Base-by-base conservation (phyloP, 2,888 invertebrate genomes). In the Busseola fusca region DNA sequence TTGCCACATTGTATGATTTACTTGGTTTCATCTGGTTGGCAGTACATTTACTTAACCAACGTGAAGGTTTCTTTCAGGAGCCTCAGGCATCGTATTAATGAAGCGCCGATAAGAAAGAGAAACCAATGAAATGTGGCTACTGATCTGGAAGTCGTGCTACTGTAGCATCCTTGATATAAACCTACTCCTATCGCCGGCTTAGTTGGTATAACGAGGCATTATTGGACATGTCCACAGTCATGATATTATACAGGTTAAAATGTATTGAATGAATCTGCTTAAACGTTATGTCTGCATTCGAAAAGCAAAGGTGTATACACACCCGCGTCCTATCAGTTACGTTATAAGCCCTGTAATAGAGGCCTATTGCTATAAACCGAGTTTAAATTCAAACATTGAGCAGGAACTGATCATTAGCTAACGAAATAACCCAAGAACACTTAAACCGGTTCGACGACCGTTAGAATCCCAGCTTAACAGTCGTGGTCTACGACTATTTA, bases 121-220 rank as follows among this genome's bases (percentile, higher is more conserved):
- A 73, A 37, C 58, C 74, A 73, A 50, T 52, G 42, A 64, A 73
- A 72, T 64, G 57, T 18, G 42, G 27, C 42, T 25, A 50, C 37
- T 48, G 42, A 45, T 50, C 50, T n/a, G 3, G 57, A 72, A 72
- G 42, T 50, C 73, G 6, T 34, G 27, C 50, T 72, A 64, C 58
- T 64, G 58, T 50, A 57, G 42, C 40, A 72, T 58, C 50, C 73
- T 72, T 72, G 64, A 64, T 64, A 64, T 74, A 59, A 74, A 54
- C 37, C 30, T 30, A 52, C 25, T 72, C 45, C 40, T 74, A 73
- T 74, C 45, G n/a, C 52, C 21, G 65, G 74, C 58, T 63, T 63
- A 63, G 48, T 62, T 30, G 45, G 7, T 56, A 40, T 57, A 62
- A 57, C 50, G 42, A 63, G 25, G 56, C 16, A 30, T 60, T 25